Evolutionary conservation across 2,888 invertebrate species (phyloP), one percentile per base, ranked within the genome.

Genomic region (Iphiclides podalirius): DNA sequence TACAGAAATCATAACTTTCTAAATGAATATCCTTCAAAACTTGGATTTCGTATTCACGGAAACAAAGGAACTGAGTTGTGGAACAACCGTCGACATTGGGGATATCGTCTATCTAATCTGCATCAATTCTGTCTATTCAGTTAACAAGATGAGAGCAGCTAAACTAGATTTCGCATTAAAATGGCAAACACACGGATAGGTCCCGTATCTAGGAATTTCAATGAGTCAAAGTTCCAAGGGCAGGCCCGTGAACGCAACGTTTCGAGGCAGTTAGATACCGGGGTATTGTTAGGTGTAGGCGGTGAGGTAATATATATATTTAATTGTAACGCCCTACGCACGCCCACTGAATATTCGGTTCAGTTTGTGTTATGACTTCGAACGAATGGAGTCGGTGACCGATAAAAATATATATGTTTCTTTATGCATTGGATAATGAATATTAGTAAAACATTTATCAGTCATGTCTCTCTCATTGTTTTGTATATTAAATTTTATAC

Each of bases 311-410:
- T 73, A 75, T 76, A n/a, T n/a, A 77, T 76, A 64, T 79, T 78
- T 80, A 79, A 80, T 80, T 80, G 79, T 78, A 66, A 79, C 79
- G 77, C 79, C 75, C 75, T 57, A 47, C 53, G 57, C 52, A 70
- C 79, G 72, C 79, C 80, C 75, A 73, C 70, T 58, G 61, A 58
- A 66, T 70, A 75, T 79, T 75, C 75, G 75, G 78, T 75, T 70
- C 71, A 73, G 57, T 59, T 63, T 60, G 57, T 42, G 33, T 11
- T 17, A 41, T 50, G 45, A 59, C 51, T 71, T 51, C 26, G 43
- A 33, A 41, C 3, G 17, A 1, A 41, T 70, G 52, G 75, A 74
- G 70, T 23, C 8, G 59, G 0, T 9, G 42, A 12, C 1, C 11
- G 26, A 2, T 40, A 28, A n/a, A n/a, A n/a, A n/a, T n/a, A n/a